phyloP scores from a whole-genome alignment of 2,888 invertebrate genomes.

The Troilus luridus region DNA sequence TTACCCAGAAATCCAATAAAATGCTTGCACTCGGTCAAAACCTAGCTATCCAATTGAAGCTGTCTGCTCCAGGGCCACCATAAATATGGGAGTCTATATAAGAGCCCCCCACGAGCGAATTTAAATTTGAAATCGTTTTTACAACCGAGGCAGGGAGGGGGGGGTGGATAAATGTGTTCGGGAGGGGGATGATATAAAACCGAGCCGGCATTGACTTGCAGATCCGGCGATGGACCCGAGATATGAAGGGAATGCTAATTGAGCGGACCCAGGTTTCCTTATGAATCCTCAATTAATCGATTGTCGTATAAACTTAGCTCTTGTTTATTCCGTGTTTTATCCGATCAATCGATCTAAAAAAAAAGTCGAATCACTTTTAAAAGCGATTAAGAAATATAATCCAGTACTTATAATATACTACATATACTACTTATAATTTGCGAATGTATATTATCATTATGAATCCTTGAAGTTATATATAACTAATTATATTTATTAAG shows the following conservation, averaged over 20 bases:
- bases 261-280: not conserved
- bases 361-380: not conserved
- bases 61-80: not conserved
- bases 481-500: too few relatives aligned
- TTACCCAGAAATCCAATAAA: not conserved
- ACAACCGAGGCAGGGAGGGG: constrained; percentile 15
- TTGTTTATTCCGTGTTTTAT: constrained; percentile 25
- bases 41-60: not conserved
- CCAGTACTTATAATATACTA: too few relatives aligned
- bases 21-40: not conserved
- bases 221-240: constrained; percentile 29
- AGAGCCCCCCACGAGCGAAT: constrained; percentile 3
- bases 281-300: constrained; percentile 54
- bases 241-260: constrained; percentile 51
- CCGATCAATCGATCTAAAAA: not conserved
- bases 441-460: too few relatives aligned
- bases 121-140: constrained; percentile 46
- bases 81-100: constrained; percentile 30
- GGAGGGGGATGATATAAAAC: constrained; percentile 41
- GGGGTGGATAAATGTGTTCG: not conserved
- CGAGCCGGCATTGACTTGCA: constrained; percentile 50
- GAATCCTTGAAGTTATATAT: too few relatives aligned
- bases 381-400: too few relatives aligned
- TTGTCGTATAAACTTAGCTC: constrained; percentile 24
- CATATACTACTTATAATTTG: too few relatives aligned